Evolutionary conservation across 2,113 vertebrate genomes (phyloP).

Genomic region (Sturnira hondurensis): DNA sequence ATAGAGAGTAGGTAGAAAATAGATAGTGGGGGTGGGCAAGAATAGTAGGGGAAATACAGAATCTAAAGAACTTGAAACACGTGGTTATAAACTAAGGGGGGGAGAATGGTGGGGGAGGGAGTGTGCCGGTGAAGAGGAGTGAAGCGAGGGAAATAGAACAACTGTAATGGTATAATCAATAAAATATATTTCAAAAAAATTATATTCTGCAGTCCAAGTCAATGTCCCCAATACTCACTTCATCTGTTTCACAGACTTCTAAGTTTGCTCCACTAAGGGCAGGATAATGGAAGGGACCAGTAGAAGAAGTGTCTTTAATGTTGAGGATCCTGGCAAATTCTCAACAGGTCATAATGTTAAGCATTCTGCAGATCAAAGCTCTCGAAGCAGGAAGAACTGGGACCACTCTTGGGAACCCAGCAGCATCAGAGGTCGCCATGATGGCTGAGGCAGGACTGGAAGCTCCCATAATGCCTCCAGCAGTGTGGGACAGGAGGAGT

Average conservation of each 20-base stretch:
- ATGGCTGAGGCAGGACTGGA: not conserved
- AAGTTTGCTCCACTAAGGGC: too few relatives aligned
- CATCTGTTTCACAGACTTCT: not conserved
- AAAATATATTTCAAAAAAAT: too few relatives aligned
- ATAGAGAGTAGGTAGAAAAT: too few relatives aligned
- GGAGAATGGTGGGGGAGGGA: too few relatives aligned
- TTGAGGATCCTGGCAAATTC: not conserved
- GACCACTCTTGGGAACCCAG: not conserved
- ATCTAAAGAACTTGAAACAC: too few relatives aligned
- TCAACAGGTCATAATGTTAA: not conserved
- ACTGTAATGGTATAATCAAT: too few relatives aligned
- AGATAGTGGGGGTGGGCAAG: too few relatives aligned
- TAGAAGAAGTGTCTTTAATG: not conserved
- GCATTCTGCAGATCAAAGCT: not conserved
- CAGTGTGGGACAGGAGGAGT: rapidly evolving
- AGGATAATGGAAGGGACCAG: too few relatives aligned
- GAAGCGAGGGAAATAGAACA: too few relatives aligned
- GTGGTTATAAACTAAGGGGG: too few relatives aligned
- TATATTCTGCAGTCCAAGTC: not conserved
- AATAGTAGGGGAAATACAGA: too few relatives aligned
- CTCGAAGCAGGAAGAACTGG: not conserved
- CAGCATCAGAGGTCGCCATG: not conserved
- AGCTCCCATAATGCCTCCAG: not conserved
- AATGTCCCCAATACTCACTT: not conserved
- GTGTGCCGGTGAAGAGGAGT: too few relatives aligned